These are phyloP conservation scores for Tympanuchus pallidicinctus DNA, from an alignment of 2,113 vertebrate species.

Conservation along the genomic window DNA sequence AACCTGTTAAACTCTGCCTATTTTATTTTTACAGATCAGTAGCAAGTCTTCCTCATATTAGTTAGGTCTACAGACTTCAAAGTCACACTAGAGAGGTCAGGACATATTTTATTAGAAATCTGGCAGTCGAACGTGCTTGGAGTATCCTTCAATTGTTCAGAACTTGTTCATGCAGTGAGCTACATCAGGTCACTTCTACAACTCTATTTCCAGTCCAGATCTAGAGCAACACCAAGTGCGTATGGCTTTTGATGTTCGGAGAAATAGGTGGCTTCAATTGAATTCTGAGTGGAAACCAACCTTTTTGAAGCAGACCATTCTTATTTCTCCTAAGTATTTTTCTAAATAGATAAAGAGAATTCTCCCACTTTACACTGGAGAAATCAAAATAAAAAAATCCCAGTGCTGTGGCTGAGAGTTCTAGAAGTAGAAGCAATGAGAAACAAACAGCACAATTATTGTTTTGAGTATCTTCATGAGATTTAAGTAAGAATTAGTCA, in stretches of 20 bases:
- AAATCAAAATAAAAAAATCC: rapidly evolving
- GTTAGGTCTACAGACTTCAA: background rate
- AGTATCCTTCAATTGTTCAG: background rate
- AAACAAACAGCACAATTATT: background rate
- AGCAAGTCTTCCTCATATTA: background rate
- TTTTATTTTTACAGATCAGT: background rate
- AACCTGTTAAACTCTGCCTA: background rate
- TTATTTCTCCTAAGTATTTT: background rate
- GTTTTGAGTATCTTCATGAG: background rate
- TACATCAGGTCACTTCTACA: background rate
- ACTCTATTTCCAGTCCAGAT: background rate
- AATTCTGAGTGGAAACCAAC: background rate
- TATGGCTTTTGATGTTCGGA: background rate
- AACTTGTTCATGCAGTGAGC: background rate
- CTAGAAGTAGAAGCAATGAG: background rate
- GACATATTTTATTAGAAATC: background rate
- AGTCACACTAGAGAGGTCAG: background rate
- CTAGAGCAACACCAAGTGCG: background rate
- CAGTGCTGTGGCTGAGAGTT: background rate
- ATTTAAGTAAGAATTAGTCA: background rate
- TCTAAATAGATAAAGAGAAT: background rate
- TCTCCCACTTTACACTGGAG: background rate
- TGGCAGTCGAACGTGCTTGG: background rate
- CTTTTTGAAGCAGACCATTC: background rate
- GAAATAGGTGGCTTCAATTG: background rate